Conservation (phyloP, 1,140 invertebrate genomes). For the Galendromus occidentalis region DNA sequence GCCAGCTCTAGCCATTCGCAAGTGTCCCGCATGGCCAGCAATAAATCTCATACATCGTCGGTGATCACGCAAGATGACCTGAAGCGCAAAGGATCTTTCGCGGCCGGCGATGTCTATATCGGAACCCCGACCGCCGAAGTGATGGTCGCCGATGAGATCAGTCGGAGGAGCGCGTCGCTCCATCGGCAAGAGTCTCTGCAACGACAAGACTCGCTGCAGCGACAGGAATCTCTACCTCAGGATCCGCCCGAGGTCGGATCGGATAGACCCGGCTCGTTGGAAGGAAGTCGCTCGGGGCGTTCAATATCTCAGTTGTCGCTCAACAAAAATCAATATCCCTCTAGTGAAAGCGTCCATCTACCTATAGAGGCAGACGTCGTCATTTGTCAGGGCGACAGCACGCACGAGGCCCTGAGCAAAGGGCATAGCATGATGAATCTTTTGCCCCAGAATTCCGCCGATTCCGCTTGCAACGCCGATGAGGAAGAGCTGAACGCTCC, state of each 20-base stretch:
- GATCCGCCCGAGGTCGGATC: background rate
- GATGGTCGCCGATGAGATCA: constrained; percentile 6
- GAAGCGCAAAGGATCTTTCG: background rate
- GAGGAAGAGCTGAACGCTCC: background rate
- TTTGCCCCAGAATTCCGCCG: background rate
- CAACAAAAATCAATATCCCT: constrained; percentile 1
- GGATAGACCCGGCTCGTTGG: background rate
- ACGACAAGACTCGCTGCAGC: background rate
- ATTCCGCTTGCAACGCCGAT: background rate
- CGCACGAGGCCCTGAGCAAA: background rate
- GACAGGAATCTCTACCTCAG: background rate
- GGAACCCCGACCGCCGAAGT: background rate
- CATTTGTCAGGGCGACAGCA: constrained; percentile 2
- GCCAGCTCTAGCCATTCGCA: constrained; percentile 5
- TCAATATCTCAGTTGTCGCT: background rate
- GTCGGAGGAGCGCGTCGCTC: background rate
- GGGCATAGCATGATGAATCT: background rate
- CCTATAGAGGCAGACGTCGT: background rate
- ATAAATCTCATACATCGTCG: constrained; percentile 9
- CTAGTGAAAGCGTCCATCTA: background rate
- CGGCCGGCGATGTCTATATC: constrained; percentile 4
- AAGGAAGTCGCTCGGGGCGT: background rate
- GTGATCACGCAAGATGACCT: background rate
- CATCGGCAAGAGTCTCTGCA: background rate
- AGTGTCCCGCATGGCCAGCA: constrained; percentile 3